These are phyloP conservation scores for Tenualosa thibaudeaui DNA, from an alignment of 2,797 vertebrate species.

Conservation along the genomic window DNA sequence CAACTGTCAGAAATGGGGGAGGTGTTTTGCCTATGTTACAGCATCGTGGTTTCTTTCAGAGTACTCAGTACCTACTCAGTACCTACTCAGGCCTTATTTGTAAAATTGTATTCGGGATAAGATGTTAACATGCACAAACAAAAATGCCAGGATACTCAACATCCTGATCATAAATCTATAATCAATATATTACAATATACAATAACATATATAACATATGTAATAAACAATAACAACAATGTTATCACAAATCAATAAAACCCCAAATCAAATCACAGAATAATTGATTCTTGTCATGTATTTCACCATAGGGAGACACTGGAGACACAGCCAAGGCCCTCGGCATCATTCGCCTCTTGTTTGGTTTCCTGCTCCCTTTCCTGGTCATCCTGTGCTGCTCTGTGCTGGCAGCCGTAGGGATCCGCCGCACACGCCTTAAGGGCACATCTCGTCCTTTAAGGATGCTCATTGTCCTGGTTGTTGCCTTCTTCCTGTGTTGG, in stretches of 20 bases:
- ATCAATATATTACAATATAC: too few species aligned
- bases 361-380: constrained; percentile 74
- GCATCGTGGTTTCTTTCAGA: too few species aligned
- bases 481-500: constrained; percentile 78
- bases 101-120: too few species aligned
- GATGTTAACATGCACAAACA: too few species aligned
- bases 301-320: not conserved
- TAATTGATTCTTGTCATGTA: not conserved
- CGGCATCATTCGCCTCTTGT: constrained; percentile 70
- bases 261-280: not conserved
- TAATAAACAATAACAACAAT: too few species aligned
- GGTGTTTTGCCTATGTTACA: too few species aligned
- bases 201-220: too few species aligned
- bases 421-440: constrained; percentile 61
- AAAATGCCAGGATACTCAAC: too few species aligned
- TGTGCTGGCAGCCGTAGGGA: constrained; percentile 61
- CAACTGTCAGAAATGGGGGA: too few species aligned
- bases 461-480: constrained; percentile 59
- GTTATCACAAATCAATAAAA: not conserved
- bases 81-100: too few species aligned
- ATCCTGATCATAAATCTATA: too few species aligned
- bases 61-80: too few species aligned
- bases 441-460: constrained; percentile 68
- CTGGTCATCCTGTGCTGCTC: constrained; percentile 71
- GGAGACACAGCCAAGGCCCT: constrained; percentile 52